Conservation (phyloP, 2,888 invertebrate genomes). For the Trimorus sp. region DNA sequence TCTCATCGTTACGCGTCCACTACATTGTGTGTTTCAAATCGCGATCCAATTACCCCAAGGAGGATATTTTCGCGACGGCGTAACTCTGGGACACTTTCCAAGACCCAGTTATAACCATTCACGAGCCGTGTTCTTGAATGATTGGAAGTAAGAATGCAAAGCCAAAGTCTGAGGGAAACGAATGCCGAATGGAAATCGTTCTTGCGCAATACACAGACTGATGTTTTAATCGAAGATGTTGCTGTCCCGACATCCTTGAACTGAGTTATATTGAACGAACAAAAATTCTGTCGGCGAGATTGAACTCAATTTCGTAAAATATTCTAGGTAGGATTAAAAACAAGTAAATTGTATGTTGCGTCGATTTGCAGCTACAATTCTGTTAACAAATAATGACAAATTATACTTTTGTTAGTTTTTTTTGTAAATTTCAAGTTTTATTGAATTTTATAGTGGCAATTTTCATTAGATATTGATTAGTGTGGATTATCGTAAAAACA, state of each 20-base stretch:
- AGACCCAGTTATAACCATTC: conserved; percentile 52
- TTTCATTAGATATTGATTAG: background rate
- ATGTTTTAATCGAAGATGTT: conserved; percentile 18
- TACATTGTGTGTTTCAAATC: conserved; percentile 18
- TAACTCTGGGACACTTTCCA: conserved; percentile 55
- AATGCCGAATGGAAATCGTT: conserved; percentile 38
- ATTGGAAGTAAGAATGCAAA: conserved; percentile 41
- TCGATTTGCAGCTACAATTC: no score
- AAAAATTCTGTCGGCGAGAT: no score
- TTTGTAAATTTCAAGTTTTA: no score
- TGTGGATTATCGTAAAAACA: background rate
- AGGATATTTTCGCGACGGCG: conserved; percentile 34
- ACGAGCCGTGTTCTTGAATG: conserved; percentile 43
- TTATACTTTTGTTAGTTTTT: no score
- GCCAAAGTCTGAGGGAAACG: conserved; percentile 23
- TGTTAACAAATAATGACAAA: no score
- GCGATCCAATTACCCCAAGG: conserved; percentile 45
- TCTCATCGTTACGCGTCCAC: background rate
- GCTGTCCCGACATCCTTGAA: no score
- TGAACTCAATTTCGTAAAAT: no score
- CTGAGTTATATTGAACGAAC: no score
- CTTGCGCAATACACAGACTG: conserved; percentile 19
- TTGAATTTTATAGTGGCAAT: no score
- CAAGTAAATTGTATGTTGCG: no score
- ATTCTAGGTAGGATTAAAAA: no score